phyloP scores from a whole-genome alignment of 2,888 invertebrate genomes.

The Oligia fasciuncula region DNA sequence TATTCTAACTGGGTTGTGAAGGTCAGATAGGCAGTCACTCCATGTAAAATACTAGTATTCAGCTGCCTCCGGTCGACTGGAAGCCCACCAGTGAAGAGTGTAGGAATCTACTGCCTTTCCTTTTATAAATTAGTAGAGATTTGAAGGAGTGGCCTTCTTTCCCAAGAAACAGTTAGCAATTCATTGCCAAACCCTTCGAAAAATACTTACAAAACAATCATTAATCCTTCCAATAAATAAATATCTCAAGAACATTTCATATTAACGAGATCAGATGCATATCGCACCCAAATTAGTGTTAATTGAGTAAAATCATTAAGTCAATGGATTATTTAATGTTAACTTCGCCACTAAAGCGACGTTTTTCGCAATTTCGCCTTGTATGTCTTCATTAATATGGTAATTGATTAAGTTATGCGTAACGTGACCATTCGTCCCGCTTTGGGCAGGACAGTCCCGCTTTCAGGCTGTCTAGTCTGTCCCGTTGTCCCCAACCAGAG shows the following conservation, averaged over 20 bases:
- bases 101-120: too few relatives aligned
- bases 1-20: too few relatives aligned
- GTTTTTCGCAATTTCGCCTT: slow-evolving; percentile 25
- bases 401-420: slow-evolving; percentile 24
- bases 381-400: slow-evolving; percentile 23
- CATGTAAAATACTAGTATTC: too few relatives aligned
- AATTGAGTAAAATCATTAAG: slow-evolving; percentile 12
- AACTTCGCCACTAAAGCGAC: slow-evolving; percentile 5
- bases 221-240: background rate
- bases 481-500: too few relatives aligned
- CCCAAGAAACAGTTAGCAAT: background rate
- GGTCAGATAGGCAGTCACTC: too few relatives aligned
- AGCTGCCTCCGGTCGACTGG: too few relatives aligned
- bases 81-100: too few relatives aligned
- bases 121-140: too few relatives aligned
- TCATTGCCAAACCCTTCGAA: background rate
- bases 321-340: slow-evolving; percentile 14
- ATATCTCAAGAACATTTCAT: background rate
- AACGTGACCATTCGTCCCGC: too few relatives aligned
- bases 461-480: too few relatives aligned
- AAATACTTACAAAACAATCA: background rate
- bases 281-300: background rate
- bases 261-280: slow-evolving; percentile 20
- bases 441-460: too few relatives aligned
- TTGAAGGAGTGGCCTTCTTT: background rate